Base-by-base conservation (phyloP, 2,888 invertebrate species). In the Aphidoletes aphidimyza region DNA sequence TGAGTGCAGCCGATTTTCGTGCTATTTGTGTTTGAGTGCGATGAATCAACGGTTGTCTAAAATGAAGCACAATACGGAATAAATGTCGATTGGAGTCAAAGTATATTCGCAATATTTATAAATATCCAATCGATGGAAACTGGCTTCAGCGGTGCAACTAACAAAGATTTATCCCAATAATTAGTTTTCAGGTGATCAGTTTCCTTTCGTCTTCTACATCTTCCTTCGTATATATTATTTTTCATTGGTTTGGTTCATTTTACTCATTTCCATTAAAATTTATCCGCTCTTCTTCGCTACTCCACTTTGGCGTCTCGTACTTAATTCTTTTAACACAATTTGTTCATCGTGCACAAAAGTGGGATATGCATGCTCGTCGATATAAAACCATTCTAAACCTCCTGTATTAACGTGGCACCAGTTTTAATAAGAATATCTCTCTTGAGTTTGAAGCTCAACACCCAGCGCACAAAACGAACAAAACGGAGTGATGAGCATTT, bases 31-130 rank as follows among this genome's bases (percentile, higher is more conserved):
- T n/a, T n/a, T n/a, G n/a, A n/a, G n/a, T n/a, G n/a, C 47, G 47
- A 47, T 47, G 47, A 11, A 47, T 17, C 17, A 47, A 17, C 34
- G 5, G 14, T 69, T 30, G 69, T 69, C 30, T 30, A 14, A 69
- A 69, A 69, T 69, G 69, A 69, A 69, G 11, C 30, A 14, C 47
- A 47, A 47, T 30, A 69, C 30, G 30, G 34, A 69, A 69, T 30
- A n/a, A 69, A 69, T 69, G 69, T n/a, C 69, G 69, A 69, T 69
- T 69, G 69, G 69, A 69, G 69, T 81, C 81, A 81, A 81, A 81
- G 81, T 81, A 11, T 37, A 81, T 22, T 81, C 37, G 81, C 37
- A 37, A 81, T 81, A 81, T 81, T 81, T 81, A 81, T 81, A 81
- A 81, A 81, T 81, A 37, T 37, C 19, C 6, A 81, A 81, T 81